A percentile compares a stretch with the other conserved stretches of the same genome.
phyloP scores from a whole-genome alignment of 2,113 vertebrate genomes.

The Siniperca chuatsi region DNA sequence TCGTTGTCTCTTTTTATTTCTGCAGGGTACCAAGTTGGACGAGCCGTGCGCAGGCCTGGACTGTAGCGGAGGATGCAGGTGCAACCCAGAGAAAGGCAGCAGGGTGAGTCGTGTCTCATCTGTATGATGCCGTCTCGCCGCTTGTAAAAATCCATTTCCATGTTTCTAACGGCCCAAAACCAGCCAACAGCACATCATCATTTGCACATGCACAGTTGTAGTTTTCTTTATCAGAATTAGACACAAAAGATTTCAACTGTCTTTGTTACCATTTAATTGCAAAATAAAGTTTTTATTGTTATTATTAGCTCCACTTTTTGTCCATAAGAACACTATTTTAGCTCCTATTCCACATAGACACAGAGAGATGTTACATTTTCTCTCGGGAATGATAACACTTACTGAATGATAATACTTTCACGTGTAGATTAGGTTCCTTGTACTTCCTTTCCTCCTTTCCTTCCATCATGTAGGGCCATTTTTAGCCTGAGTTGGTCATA shows the following conservation, averaged over 20 bases:
- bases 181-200: background rate
- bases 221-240: background rate
- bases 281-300: no score
- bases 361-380: background rate
- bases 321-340: background rate
- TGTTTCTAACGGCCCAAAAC: background rate
- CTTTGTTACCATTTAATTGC: no score
- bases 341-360: background rate
- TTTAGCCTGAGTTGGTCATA: background rate
- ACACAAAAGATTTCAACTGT: no score
- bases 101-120: slow-evolving; percentile 82
- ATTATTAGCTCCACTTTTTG: no score
- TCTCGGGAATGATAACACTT: background rate
- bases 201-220: background rate
- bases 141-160: background rate
- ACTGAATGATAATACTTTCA: background rate
- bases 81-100: slow-evolving; percentile 90
- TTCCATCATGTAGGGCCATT: background rate
- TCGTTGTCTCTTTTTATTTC: background rate
- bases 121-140: background rate
- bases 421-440: background rate
- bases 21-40: slow-evolving; percentile 83
- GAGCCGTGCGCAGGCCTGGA: slow-evolving; percentile 87
- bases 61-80: slow-evolving; percentile 87
- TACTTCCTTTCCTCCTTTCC: no score